phyloP scores from a whole-genome alignment of 2,888 invertebrate genomes.

The Tuta absoluta region DNA sequence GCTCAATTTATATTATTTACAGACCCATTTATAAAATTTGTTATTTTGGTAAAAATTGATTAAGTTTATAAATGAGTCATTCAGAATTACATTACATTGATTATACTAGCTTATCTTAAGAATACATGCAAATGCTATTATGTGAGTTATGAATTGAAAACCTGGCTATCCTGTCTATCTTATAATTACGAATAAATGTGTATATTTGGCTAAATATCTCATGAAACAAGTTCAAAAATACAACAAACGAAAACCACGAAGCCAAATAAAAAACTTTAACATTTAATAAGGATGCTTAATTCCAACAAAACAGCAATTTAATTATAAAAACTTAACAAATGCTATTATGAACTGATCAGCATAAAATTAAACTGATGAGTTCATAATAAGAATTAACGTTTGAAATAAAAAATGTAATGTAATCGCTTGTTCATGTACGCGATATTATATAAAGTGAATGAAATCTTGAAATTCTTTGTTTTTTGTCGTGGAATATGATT shows the following conservation, averaged over 20 bases:
- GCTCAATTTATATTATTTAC: conserved; percentile 51
- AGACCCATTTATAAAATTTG: conserved; percentile 24
- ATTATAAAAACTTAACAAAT: conserved; percentile 75
- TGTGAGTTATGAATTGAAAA: conserved; percentile 77
- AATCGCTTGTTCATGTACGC: conserved; percentile 61
- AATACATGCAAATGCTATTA: conserved; percentile 63
- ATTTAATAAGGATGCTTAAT: conserved; percentile 77
- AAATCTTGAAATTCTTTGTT: not conserved
- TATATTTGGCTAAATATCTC: conserved; percentile 76
- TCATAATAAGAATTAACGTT: conserved; percentile 45
- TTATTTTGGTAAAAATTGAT: not conserved
- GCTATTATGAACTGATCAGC: conserved; percentile 36
- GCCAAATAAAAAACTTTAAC: conserved; percentile 67
- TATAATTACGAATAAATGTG: conserved; percentile 72
- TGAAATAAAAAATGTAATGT: conserved; percentile 79
- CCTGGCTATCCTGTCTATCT: conserved; percentile 81
- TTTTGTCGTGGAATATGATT: not conserved
- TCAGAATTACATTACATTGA: conserved; percentile 76
- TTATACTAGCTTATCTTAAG: conserved; percentile 66
- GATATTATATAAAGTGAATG: conserved; percentile 28
- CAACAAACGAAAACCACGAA: conserved; percentile 65
- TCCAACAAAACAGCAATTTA: conserved; percentile 75
- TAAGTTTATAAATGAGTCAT: conserved; percentile 47
- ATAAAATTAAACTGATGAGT: conserved; percentile 15
- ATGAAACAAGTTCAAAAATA: conserved; percentile 62